A percentile compares a stretch with the other conserved stretches of the same genome.
Conservation (phyloP, 2,113 vertebrate genomes). For the Choloepus hoffmanni region DNA sequence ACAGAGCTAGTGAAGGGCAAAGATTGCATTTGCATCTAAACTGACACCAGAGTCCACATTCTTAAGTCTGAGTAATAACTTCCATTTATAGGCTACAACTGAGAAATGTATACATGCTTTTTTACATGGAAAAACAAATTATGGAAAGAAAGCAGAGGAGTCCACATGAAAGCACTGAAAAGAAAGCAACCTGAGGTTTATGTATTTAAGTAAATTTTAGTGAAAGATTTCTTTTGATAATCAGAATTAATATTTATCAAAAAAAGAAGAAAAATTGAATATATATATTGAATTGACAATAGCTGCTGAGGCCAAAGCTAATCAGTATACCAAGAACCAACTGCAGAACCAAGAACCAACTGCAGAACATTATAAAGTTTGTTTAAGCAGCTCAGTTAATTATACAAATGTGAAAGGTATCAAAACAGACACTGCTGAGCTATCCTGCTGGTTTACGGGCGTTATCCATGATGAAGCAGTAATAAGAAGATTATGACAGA, state of each 20-base stretch:
- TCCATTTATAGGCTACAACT: neutral
- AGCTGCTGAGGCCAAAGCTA: conserved; percentile 80
- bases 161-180: conserved; percentile 71
- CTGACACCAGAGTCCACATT: too few relatives aligned
- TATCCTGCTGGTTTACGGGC: conserved; percentile 77
- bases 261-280: conserved; percentile 68
- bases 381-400: conserved; percentile 84
- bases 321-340: conserved; percentile 72
- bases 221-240: conserved; percentile 78
- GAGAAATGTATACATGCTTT: conserved; percentile 70
- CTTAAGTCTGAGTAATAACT: neutral
- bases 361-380: conserved; percentile 82
- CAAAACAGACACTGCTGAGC: conserved; percentile 78
- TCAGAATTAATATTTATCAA: conserved; percentile 80
- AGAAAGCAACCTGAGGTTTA: conserved; percentile 71
- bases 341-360: conserved; percentile 65
- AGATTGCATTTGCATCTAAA: neutral
- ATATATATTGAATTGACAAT: conserved; percentile 83
- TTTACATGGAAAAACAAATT: conserved; percentile 74
- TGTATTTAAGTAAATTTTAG: conserved; percentile 76
- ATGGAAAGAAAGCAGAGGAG: conserved; percentile 53
- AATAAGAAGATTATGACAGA: conserved; percentile 79
- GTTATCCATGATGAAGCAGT: conserved; percentile 78
- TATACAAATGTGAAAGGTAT: conserved; percentile 82
- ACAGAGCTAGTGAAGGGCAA: neutral